phyloP scores from a whole-genome alignment of 2,797 vertebrate species.

The Saguinus oedipus region DNA sequence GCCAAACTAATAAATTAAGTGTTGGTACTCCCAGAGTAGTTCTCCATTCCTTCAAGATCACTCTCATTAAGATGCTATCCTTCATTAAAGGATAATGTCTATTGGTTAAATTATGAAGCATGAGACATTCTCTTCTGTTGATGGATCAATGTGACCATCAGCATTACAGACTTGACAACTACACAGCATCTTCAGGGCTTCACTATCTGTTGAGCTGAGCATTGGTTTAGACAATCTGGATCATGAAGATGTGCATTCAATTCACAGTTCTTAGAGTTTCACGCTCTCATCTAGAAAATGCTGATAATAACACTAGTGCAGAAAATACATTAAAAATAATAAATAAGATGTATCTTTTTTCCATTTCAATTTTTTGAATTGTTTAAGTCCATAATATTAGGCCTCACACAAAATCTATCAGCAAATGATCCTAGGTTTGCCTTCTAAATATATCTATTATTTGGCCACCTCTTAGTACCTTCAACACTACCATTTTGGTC shows the following conservation, averaged over 20 bases:
- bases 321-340: not conserved
- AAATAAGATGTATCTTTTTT: not conserved
- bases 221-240: not conserved
- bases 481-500: not conserved
- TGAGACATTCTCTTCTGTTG: not conserved
- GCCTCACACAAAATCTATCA: not conserved
- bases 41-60: not conserved
- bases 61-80: not conserved
- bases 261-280: not conserved
- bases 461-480: not conserved
- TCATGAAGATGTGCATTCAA: not conserved
- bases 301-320: not conserved
- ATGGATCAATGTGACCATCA: not conserved
- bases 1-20: not conserved
- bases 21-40: not conserved
- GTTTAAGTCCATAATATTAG: not conserved
- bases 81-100: constrained; percentile 21
- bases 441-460: not conserved
- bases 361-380: not conserved
- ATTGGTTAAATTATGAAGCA: not conserved
- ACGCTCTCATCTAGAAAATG: not conserved
- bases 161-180: not conserved
- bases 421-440: not conserved
- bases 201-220: not conserved
- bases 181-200: not conserved